phyloP scores from a whole-genome alignment of 2,113 vertebrate species.

The Eolophus roseicapilla region DNA sequence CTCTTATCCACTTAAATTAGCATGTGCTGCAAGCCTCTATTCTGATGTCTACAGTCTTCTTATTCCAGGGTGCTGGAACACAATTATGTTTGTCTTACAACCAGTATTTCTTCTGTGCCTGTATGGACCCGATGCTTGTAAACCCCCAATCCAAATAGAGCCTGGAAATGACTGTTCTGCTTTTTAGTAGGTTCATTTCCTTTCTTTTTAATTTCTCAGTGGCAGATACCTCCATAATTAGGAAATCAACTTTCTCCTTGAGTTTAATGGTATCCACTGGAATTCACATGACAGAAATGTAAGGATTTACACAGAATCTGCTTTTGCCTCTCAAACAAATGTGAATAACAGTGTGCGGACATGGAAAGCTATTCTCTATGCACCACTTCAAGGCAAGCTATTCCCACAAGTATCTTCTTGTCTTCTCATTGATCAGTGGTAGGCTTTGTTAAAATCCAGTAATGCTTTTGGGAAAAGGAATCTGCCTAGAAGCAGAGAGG shows the following conservation, averaged over 20 bases:
- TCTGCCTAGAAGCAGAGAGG: background rate
- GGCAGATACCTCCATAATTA: background rate
- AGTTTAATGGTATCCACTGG: background rate
- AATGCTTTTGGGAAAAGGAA: background rate
- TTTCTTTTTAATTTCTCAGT: background rate
- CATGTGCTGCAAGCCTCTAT: background rate
- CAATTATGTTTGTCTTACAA: background rate
- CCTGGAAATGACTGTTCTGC: background rate
- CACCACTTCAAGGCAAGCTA: background rate
- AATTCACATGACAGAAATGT: background rate
- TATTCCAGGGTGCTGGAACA: background rate
- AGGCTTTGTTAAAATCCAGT: background rate
- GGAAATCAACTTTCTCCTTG: background rate
- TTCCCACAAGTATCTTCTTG: background rate
- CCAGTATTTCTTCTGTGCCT: background rate
- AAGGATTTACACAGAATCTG: background rate
- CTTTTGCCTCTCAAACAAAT: background rate
- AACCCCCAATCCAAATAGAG: background rate
- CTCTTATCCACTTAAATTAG: background rate
- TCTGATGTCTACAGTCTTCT: background rate
- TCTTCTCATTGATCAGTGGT: background rate
- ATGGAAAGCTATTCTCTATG: background rate
- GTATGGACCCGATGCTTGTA: background rate
- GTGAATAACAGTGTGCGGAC: background rate
- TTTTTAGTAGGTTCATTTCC: background rate